Evolutionary conservation across 2,113 vertebrate species (phyloP), one percentile per base, ranked within the genome.

Genomic region (Cryptotis parvus): DNA sequence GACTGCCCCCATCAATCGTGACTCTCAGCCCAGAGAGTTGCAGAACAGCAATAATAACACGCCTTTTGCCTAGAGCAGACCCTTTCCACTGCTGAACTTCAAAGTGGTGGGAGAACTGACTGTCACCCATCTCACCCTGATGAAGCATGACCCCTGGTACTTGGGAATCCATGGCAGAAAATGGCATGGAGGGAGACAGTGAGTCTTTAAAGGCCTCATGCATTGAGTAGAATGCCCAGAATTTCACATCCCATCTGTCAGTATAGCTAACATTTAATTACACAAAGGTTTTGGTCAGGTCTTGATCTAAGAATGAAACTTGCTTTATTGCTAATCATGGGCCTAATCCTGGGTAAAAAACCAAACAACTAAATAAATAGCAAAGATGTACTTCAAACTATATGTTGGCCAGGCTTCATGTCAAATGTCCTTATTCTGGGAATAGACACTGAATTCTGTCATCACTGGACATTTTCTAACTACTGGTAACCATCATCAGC

Each of bases 321-420:
- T 52, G 20, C 37, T 12, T 87, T 31, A 45, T 79, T 55, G 74
- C 76, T 61, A 45, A 83, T 55, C 49, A 86, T 86, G 77, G 33
- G 33, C 89, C 65, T 69, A 55, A 31, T 0, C 10, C 37, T 83
- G n/a, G n/a, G n/a, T n/a, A n/a, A n/a, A n/a, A n/a, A n/a, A n/a
- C n/a, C n/a, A n/a, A n/a, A n/a, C n/a, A n/a, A n/a, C n/a, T n/a
- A n/a, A n/a, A n/a, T n/a, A n/a, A n/a, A n/a, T n/a, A n/a, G n/a
- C n/a, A n/a, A n/a, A n/a, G n/a, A n/a, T n/a, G n/a, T n/a, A n/a
- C n/a, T n/a, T n/a, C n/a, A n/a, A n/a, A n/a, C n/a, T n/a, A n/a
- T n/a, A n/a, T n/a, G n/a, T n/a, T n/a, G n/a, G n/a, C n/a, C n/a
- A n/a, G n/a, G n/a, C n/a, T n/a, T n/a, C n/a, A n/a, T n/a, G n/a